phyloP scores from a whole-genome alignment of 2,888 invertebrate species.

The Pteria penguin region DNA sequence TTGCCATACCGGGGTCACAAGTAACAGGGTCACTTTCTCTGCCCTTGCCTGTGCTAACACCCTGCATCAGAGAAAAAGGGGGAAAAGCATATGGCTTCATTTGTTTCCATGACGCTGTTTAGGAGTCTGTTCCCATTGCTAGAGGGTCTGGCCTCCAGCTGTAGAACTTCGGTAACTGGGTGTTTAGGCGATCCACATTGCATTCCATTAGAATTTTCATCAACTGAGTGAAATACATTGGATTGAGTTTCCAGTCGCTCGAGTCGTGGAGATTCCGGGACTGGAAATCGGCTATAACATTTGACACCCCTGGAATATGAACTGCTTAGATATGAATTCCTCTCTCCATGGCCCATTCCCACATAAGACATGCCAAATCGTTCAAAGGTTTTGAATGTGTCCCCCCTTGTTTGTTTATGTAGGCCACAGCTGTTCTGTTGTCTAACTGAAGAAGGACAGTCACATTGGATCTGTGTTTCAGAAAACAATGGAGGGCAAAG shows the following conservation, averaged over 20 bases:
- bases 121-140: constrained; percentile 6
- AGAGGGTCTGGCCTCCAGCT: constrained; percentile 2
- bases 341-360: not conserved
- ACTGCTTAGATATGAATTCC: not conserved
- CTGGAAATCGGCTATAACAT: not conserved
- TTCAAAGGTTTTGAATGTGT: not conserved
- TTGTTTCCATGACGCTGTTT: constrained; percentile 2
- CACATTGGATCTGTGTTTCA: not conserved
- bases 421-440: not conserved
- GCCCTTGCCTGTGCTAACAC: constrained; percentile 6
- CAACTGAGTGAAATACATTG: not conserved
- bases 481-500: not conserved
- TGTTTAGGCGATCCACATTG: constrained; percentile 13
- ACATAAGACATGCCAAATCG: not conserved
- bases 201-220: constrained; percentile 6
- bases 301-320: not conserved
- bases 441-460: not conserved
- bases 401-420: not conserved
- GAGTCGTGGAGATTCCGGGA: not conserved
- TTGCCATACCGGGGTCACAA: constrained; percentile 1
- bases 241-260: constrained; percentile 14
- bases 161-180: not conserved
- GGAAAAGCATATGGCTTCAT: constrained; percentile 4
- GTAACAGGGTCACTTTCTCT: not conserved
- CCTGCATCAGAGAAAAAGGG: not conserved